A percentile compares a stretch with the other conserved stretches of the same genome.
Evolutionary conservation across 2,888 invertebrate species (phyloP).

Genomic region (Apodemia duryi): DNA sequence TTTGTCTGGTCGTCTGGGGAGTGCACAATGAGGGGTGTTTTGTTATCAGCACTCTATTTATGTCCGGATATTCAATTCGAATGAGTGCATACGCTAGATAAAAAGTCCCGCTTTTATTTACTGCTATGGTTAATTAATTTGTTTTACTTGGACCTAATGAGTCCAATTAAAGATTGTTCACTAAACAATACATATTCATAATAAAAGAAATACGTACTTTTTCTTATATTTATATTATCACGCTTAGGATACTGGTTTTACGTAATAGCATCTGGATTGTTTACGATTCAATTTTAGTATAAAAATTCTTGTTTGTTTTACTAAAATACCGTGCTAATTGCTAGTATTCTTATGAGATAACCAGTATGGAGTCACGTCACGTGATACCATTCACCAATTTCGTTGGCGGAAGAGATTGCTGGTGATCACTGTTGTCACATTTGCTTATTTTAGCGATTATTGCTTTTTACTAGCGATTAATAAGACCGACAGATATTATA

Average conservation of each 20-base stretch:
- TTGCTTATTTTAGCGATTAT: too few species aligned
- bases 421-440: too few species aligned
- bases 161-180: neutral
- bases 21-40: conserved; percentile 52
- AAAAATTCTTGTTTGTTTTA: neutral
- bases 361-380: too few species aligned
- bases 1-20: conserved; percentile 61
- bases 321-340: too few species aligned
- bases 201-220: too few species aligned
- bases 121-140: conserved; percentile 3
- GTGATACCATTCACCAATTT: too few species aligned
- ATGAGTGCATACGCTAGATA: conserved; percentile 48
- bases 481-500: too few species aligned
- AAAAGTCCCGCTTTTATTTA: conserved; percentile 20
- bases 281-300: too few species aligned
- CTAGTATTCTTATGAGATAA: too few species aligned
- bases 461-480: too few species aligned
- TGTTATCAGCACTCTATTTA: conserved; percentile 44
- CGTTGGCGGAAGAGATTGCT: too few species aligned
- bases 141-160: neutral
- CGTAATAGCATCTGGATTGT: neutral
- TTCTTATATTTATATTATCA: neutral
- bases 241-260: neutral
- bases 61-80: conserved; percentile 56
- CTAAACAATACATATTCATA: neutral